Evolutionary conservation across 2,888 invertebrate genomes (phyloP).

Genomic region (Spodoptera exigua): DNA sequence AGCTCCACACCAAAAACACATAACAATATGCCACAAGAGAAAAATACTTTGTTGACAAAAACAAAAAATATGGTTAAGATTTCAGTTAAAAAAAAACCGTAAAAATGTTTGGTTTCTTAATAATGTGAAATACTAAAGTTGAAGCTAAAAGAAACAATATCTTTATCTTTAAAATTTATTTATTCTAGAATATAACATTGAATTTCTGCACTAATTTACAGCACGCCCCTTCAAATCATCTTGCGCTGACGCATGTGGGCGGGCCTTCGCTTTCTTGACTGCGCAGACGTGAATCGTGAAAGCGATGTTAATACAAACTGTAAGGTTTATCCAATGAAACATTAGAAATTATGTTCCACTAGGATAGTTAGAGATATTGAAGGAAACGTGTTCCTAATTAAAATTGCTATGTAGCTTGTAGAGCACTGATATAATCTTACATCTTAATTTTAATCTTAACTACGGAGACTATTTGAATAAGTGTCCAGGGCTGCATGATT

Average conservation of each 20-base stretch:
- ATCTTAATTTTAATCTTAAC: not conserved
- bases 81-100: too few relatives aligned
- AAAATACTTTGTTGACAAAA: too few relatives aligned
- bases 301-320: constrained; percentile 47
- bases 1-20: too few relatives aligned
- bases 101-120: too few relatives aligned
- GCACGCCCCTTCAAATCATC: constrained; percentile 18
- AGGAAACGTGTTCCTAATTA: constrained; percentile 26
- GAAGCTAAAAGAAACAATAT: too few relatives aligned
- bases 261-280: constrained; percentile 52
- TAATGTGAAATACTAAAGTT: not conserved
- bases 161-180: too few relatives aligned
- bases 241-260: constrained; percentile 51
- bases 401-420: constrained; percentile 9
- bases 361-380: constrained; percentile 9
- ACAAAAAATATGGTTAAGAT: too few relatives aligned
- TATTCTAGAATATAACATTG: not conserved
- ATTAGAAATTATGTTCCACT: constrained; percentile 45
- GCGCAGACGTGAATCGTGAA: constrained; percentile 50
- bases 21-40: too few relatives aligned
- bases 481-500: too few relatives aligned
- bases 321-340: constrained; percentile 37
- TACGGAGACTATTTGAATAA: too few relatives aligned
- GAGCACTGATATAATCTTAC: too few relatives aligned
- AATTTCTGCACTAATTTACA: constrained; percentile 17